These are phyloP conservation scores for Athrips mouffetella DNA, from an alignment of 2,888 invertebrate species.

Conservation along the genomic window DNA sequence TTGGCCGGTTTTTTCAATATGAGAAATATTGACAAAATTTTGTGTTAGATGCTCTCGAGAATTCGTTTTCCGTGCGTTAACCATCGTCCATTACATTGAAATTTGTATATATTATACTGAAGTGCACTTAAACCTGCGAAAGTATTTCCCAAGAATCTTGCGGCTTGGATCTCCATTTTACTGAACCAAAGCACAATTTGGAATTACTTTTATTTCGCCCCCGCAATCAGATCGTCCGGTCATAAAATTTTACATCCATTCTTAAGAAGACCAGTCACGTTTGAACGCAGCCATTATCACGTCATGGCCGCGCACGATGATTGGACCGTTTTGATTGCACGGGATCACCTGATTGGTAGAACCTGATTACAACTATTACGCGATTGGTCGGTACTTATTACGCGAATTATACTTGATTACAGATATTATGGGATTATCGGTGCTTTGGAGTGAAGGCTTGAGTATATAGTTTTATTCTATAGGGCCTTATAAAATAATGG, in stretches of 20 bases:
- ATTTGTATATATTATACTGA: too few species aligned
- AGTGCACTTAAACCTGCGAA: neutral
- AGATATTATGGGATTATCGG: slow-evolving; percentile 32
- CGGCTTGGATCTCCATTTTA: too few species aligned
- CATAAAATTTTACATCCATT: slow-evolving; percentile 12
- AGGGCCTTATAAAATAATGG: too few species aligned
- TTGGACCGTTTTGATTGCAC: slow-evolving; percentile 27
- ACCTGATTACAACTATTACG: slow-evolving; percentile 34
- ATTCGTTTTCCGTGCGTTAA: too few species aligned
- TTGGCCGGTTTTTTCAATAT: too few species aligned
- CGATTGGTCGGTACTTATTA: slow-evolving; percentile 9
- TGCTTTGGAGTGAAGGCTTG: slow-evolving; percentile 7
- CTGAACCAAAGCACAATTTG: slow-evolving; percentile 3
- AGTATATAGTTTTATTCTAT: neutral
- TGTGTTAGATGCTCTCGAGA: too few species aligned
- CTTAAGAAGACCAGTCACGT: slow-evolving; percentile 8
- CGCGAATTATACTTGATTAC: slow-evolving; percentile 28
- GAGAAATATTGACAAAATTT: too few species aligned
- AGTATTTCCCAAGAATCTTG: too few species aligned
- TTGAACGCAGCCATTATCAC: slow-evolving; percentile 30
- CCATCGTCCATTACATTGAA: too few species aligned
- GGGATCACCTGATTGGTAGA: slow-evolving; percentile 20
- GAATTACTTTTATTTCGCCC: slow-evolving; percentile 5
- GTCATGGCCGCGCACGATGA: slow-evolving; percentile 24
- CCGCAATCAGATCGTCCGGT: slow-evolving; percentile 7